A percentile compares a stretch with the other conserved stretches of the same genome.
Evolutionary conservation across 2,113 vertebrate genomes (phyloP).

Genomic region (Anolis carolinensis): DNA sequence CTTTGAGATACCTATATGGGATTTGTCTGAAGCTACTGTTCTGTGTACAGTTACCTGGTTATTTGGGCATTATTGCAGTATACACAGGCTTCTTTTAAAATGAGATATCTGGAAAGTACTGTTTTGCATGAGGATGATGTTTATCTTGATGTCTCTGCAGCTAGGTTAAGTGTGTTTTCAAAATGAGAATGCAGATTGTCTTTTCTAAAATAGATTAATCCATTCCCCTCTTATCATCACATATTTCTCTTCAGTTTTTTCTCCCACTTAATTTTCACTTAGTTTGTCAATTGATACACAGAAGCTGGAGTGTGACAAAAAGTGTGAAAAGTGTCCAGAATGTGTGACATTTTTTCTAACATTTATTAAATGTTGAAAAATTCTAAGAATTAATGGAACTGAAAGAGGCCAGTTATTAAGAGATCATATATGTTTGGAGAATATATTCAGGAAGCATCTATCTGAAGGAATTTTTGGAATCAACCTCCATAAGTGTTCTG

Average conservation of each 20-base stretch:
- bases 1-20: background rate
- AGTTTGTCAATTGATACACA: background rate
- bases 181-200: background rate
- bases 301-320: background rate
- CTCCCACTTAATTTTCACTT: slow-evolving; percentile 24
- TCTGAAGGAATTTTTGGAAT: no score
- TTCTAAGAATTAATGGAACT: background rate
- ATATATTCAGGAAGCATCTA: background rate
- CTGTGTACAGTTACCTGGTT: no score
- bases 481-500: background rate
- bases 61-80: no score
- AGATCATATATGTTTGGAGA: no score
- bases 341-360: background rate
- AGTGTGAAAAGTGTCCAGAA: background rate
- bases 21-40: background rate
- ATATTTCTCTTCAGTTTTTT: background rate
- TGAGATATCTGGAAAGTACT: no score
- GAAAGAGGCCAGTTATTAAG: no score
- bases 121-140: no score
- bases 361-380: background rate
- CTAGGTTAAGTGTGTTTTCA: background rate
- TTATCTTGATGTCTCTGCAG: background rate
- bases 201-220: background rate
- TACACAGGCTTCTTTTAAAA: no score
- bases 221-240: background rate